phyloP scores from a whole-genome alignment of 2,888 invertebrate genomes.

The Hydrotaea cyrtoneurina region DNA sequence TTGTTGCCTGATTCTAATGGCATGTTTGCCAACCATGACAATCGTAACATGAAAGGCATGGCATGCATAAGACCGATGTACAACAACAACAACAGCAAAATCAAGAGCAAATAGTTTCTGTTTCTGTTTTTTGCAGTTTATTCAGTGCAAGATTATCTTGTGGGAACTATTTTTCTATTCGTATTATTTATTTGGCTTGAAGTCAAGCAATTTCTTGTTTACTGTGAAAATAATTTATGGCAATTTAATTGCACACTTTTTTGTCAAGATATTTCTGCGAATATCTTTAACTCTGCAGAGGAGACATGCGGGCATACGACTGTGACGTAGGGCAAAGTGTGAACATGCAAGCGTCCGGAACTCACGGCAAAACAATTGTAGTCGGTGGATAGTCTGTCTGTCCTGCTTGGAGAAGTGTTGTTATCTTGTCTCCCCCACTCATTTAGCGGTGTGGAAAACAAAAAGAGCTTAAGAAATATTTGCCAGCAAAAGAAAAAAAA shows the following conservation, averaged over 20 bases:
- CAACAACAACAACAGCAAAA: conserved; percentile 14
- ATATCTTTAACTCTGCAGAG: no score
- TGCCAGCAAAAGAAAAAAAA: no score
- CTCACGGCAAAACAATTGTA: background rate
- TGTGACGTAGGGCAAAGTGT: conserved; percentile 11
- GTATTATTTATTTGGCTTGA: conserved; percentile 10
- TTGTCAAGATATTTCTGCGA: conserved; percentile 23
- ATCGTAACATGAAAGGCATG: conserved; percentile 55
- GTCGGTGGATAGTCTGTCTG: background rate
- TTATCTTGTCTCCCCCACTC: background rate
- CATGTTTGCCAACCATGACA: conserved; percentile 65
- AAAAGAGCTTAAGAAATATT: no score
- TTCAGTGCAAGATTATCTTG: conserved; percentile 56
- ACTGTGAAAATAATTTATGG: conserved; percentile 52
- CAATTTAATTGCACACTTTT: conserved; percentile 55
- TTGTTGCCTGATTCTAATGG: conserved; percentile 38
- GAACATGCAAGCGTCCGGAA: conserved; percentile 35
- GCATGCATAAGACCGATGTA: conserved; percentile 1
- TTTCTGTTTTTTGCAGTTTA: background rate
- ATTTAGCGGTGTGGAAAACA: no score
- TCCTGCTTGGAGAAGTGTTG: no score
- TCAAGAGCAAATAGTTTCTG: conserved; percentile 66
- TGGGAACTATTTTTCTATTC: conserved; percentile 50
- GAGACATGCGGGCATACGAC: no score
- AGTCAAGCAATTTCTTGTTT: conserved; percentile 43